phyloP scores from a whole-genome alignment of 37 sponge, comb jelly and placozoan genomes.

The Hexactinellida sp. region DNA sequence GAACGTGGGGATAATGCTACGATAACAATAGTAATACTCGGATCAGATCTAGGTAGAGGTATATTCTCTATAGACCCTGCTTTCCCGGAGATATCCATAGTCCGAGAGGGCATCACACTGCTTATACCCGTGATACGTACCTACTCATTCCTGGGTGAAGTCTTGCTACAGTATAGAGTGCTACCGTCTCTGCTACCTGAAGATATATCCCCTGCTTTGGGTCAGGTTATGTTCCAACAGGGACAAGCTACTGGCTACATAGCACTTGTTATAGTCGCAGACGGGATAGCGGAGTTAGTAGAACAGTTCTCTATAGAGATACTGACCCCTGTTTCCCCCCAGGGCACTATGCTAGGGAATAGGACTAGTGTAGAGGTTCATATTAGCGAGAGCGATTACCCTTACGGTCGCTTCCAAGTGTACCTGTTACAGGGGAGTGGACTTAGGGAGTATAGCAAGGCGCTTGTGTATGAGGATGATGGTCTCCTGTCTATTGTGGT shows the following conservation, averaged over 20 bases:
- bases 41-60: neutral
- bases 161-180: neutral
- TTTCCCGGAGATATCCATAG: neutral
- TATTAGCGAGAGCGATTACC: neutral
- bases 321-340: neutral
- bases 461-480: neutral
- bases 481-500: neutral
- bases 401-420: neutral
- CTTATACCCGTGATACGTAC: neutral
- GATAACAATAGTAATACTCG: neutral
- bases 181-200: neutral
- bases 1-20: neutral
- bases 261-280: slow-evolving; percentile 31
- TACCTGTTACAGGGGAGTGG: neutral
- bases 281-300: slow-evolving; percentile 33
- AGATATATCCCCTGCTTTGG: neutral
- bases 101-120: neutral
- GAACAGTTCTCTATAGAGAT: neutral
- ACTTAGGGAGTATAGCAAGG: neutral
- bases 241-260: slow-evolving; percentile 36
- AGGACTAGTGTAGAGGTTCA: neutral
- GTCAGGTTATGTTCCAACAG: slow-evolving; percentile 25
- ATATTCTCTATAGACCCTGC: neutral
- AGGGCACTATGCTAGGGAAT: neutral
- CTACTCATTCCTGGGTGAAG: neutral